These are phyloP conservation scores for Xanthorhoe designata DNA, from an alignment of 2,888 invertebrate genomes.

Conservation along the genomic window DNA sequence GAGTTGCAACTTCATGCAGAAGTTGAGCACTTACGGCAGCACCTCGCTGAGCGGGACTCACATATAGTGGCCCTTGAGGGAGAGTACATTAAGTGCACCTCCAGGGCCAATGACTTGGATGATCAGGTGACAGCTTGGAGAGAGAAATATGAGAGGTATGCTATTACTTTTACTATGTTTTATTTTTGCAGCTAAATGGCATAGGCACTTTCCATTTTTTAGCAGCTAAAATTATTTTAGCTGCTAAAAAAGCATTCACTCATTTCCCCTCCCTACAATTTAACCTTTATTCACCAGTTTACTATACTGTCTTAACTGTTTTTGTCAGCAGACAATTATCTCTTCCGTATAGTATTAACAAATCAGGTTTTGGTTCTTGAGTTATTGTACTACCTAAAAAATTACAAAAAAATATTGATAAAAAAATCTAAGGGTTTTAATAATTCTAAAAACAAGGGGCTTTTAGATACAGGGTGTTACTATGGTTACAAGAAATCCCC, in stretches of 20 bases:
- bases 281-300: background rate
- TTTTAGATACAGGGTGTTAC: background rate
- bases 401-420: background rate
- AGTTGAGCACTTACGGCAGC: slow-evolving; percentile 94
- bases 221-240: background rate
- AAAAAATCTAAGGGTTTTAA: background rate
- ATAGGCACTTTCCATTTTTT: background rate
- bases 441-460: background rate
- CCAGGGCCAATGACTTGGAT: slow-evolving; percentile 91
- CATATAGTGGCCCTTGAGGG: slow-evolving; percentile 95
- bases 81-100: slow-evolving; percentile 92
- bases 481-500: background rate
- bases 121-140: slow-evolving; percentile 95
- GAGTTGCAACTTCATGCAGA: slow-evolving; percentile 92
- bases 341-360: too few species aligned
- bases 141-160: slow-evolving; percentile 94
- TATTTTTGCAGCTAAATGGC: background rate
- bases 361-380: too few species aligned
- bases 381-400: too few species aligned
- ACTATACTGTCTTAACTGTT: background rate
- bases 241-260: background rate
- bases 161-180: background rate
- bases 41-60: slow-evolving; percentile 91
- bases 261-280: background rate
- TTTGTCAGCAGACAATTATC: background rate